Evolutionary conservation across 2,888 invertebrate species (phyloP).

Genomic region (Agrotis exclamationis): DNA sequence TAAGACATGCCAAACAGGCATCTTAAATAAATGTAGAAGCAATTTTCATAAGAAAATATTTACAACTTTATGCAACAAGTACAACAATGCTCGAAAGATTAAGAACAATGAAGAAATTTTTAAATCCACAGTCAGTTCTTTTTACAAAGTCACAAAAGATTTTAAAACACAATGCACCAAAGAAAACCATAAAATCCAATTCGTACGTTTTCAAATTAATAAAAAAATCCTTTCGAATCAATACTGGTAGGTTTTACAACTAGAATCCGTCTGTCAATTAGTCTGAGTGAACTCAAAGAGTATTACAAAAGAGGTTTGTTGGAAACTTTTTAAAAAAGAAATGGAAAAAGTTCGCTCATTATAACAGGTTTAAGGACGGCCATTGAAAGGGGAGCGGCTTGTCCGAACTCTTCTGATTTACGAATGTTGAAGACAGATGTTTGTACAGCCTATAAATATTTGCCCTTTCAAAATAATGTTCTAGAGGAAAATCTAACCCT

Average conservation of each 20-base stretch:
- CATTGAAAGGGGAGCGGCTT: constrained; percentile 59
- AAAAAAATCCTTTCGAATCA: constrained; percentile 44
- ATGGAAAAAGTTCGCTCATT: constrained; percentile 87
- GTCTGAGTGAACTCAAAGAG: constrained; percentile 73
- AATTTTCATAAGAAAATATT: background rate
- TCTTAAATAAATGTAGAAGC: background rate
- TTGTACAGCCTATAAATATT: constrained; percentile 61
- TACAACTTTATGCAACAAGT: background rate
- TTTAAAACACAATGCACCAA: constrained; percentile 16
- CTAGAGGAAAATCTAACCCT: constrained; percentile 4
- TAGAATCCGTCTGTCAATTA: constrained; percentile 72
- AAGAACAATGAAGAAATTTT: background rate
- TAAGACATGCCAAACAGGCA: background rate
- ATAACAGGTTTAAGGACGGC: constrained; percentile 83
- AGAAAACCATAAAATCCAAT: background rate
- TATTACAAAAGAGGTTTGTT: constrained; percentile 73
- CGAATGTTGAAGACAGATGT: constrained; percentile 64
- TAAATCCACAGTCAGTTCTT: background rate
- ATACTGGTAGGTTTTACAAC: constrained; percentile 50
- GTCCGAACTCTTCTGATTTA: constrained; percentile 62
- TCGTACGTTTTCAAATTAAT: constrained; percentile 37
- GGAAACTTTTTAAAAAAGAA: constrained; percentile 75
- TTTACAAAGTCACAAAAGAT: constrained; percentile 4
- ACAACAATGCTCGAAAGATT: background rate
- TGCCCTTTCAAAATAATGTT: constrained; percentile 35